A percentile compares a stretch with the other conserved stretches of the same genome.
Conservation (phyloP, 2,113 vertebrate genomes). For the Platysternon megacephalum region DNA sequence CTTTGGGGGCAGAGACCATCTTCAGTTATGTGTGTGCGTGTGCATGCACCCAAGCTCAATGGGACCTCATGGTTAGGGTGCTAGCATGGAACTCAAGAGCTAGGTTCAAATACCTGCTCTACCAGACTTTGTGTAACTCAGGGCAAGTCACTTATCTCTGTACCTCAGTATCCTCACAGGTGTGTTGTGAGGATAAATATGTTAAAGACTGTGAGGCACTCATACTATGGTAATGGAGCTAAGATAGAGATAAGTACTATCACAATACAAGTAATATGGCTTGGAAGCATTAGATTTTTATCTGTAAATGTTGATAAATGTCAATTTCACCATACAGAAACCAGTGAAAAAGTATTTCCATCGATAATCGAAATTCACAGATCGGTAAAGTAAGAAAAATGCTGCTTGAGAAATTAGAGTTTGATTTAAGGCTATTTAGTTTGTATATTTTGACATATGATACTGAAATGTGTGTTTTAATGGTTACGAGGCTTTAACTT, state of each 20-base stretch:
- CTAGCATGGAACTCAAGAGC: not conserved
- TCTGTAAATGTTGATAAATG: not conserved
- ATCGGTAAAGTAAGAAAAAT: not conserved
- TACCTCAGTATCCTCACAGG: not conserved
- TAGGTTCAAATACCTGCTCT: not conserved
- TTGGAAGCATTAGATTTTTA: not conserved
- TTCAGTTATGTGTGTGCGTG: not conserved
- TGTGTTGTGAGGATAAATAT: too few species aligned
- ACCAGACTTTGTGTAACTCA: not conserved
- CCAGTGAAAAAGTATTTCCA: not conserved
- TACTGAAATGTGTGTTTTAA: not conserved
- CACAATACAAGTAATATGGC: not conserved
- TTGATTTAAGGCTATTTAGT: not conserved
- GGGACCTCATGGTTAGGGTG: not conserved
- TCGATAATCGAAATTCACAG: not conserved
- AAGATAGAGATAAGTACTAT: too few species aligned
- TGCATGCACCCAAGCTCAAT: not conserved
- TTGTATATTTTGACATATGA: not conserved
- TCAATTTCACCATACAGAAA: not conserved
- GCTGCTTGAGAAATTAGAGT: not conserved
- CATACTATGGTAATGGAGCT: not conserved
- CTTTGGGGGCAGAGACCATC: not conserved
- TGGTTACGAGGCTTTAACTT: not conserved
- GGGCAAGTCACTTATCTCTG: not conserved
- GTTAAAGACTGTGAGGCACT: not conserved